Base-by-base conservation (phyloP, 2,797 vertebrate species). In the Oreochromis grahami region DNA sequence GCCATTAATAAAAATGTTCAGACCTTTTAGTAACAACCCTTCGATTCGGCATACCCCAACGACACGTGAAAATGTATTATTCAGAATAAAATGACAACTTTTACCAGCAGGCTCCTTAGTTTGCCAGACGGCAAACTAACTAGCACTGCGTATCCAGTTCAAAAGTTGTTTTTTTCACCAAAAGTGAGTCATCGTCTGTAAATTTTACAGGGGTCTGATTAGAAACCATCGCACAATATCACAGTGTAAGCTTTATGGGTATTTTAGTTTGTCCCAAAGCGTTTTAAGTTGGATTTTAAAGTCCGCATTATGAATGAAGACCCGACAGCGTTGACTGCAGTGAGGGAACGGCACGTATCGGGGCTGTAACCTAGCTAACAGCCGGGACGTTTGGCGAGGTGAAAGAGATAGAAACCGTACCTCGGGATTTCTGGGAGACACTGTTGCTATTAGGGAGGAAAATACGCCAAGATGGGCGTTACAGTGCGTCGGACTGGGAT, bases 121-220 rank as follows among this genome's bases (percentile, higher is more conserved):
- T 19, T 56, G 78, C 70, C 12, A 13, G 32, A 80, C 74, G 8
- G 19, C 8, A 34, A 56, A 81, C 51, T 19, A 43, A 53, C 45
- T 38, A 78, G 15, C 65, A 43, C 58, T 63, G 82, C 82, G 43
- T 26, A 78, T 36, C 63, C 8, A 6, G 76, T 50, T 48, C 11
- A 84, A 90, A 94, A 93, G 92, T 94, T 93, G 7, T 29, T 29
- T 24, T n/a, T 86, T 65, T 48, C 7, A 26, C 32, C 17, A 6
- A 48, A 88, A 53, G 7, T 2, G 2, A 32, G 26, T 21, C 14
- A 8, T 7, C 2, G 3, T 51, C 7, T 12, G 34, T 58, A 1
- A 3, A 32, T 32, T 34, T 26, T 2, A 41, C 1, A n/a, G 2
- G 12, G 48, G 17, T 36, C 19, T 1, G 8, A n/a, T 5, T 11